Conservation (phyloP, 2,797 vertebrate genomes). For the Sebastes miniatus region DNA sequence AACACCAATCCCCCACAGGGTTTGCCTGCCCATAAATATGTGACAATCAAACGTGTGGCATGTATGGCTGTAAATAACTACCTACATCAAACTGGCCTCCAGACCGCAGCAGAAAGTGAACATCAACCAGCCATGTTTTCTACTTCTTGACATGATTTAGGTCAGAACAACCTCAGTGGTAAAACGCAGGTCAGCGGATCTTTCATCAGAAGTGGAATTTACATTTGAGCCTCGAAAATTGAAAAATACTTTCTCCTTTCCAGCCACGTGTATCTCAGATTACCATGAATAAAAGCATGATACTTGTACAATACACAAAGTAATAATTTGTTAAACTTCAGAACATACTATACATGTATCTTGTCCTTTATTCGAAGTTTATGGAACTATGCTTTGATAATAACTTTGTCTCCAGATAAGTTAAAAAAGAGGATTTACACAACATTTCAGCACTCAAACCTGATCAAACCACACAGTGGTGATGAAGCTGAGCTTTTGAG, state of each 20-base stretch:
- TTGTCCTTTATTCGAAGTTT: not conserved
- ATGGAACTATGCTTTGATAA: not conserved
- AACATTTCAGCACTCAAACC: not conserved
- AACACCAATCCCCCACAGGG: not conserved
- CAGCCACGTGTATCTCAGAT: not conserved
- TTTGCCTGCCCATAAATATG: not conserved
- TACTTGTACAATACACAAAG: not conserved
- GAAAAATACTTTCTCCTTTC: conserved; percentile 1
- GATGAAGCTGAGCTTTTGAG: not conserved
- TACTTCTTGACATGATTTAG: not conserved
- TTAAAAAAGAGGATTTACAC: not conserved
- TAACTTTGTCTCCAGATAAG: not conserved
- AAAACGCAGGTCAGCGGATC: not conserved
- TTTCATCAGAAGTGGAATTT: conserved; percentile 19
- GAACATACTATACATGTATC: not conserved
- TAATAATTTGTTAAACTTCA: not conserved
- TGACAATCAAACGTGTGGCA: not conserved
- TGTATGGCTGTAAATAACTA: not conserved
- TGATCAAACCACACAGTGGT: not conserved
- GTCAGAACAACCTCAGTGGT: conserved; percentile 13
- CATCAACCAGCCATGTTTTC: not conserved
- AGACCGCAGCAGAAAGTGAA: not conserved
- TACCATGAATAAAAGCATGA: not conserved
- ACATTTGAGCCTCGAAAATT: conserved; percentile 1
- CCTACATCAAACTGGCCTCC: not conserved